phyloP scores from a whole-genome alignment of 2,888 invertebrate genomes.

The Lysandra bellargus region DNA sequence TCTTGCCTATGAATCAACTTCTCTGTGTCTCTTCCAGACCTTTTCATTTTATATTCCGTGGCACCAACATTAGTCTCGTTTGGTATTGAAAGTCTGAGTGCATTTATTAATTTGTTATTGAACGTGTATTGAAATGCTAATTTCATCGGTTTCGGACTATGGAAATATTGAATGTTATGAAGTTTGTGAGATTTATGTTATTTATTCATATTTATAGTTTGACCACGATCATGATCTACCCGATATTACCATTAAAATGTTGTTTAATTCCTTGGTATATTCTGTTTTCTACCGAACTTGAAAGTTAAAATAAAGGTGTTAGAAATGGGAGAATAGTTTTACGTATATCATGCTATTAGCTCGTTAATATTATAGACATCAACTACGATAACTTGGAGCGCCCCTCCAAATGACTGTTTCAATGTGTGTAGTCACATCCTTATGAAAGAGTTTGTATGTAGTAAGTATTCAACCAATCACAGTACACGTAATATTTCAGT shows the following conservation, averaged over 20 bases:
- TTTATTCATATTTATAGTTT: background rate
- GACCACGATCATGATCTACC: background rate
- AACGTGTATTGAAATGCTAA: slow-evolving; percentile 31
- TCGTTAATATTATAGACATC: too few species aligned
- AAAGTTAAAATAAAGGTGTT: too few species aligned
- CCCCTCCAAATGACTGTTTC: too few species aligned
- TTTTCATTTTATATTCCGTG: background rate
- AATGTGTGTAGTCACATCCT: too few species aligned
- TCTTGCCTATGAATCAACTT: too few species aligned
- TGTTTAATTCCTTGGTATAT: background rate
- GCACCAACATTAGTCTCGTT: slow-evolving; percentile 43
- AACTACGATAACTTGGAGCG: too few species aligned
- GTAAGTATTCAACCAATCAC: too few species aligned
- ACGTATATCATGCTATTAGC: too few species aligned
- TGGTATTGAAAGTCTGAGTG: slow-evolving; percentile 26
- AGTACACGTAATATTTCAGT: too few species aligned
- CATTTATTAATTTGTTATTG: slow-evolving; percentile 36
- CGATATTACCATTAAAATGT: background rate
- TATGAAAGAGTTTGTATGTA: too few species aligned
- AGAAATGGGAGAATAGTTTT: too few species aligned
- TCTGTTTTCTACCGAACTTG: background rate
- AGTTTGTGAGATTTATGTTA: background rate
- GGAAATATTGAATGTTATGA: slow-evolving; percentile 28
- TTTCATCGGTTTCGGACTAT: slow-evolving; percentile 21
- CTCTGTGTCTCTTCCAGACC: background rate